Evolutionary conservation across 1,140 invertebrate species (phyloP), one percentile per base, ranked within the genome.

Genomic region (Drosophila sturtevanti): DNA sequence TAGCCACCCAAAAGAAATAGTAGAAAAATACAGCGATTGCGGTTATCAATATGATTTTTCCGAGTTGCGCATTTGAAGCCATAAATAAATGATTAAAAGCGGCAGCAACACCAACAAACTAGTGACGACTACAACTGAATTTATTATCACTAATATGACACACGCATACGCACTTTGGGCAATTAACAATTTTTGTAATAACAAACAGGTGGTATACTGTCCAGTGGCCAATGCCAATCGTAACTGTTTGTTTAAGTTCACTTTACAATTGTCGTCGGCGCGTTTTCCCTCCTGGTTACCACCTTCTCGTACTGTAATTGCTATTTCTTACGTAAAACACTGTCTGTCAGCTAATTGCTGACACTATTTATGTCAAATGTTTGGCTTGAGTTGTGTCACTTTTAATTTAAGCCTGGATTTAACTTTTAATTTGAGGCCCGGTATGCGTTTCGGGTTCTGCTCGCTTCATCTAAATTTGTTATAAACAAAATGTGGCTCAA

Each of bases 1-100:
- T 93, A 41, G 95, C 94, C 14, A 96, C 90, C 95, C 95, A 96
- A 63, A 95, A 89, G 22, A 95, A 93, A 64, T 95, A 94, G 71
- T 95, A 93, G 1, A 94, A 44, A 81, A 95, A 95, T 38, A 94
- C 72, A 18, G 92, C 77, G 2, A 93, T 86, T 10, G 93, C 93
- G 18, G 92, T 70, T 68, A 94, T 92, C 64, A 95, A 91, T 76
- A 95, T 92, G 37, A 93, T 64, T 91, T 94, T 94, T 38, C 95
- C 95, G 38, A 93, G 72, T 51, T 89, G 87, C 56, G 91, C 90
- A 91, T 92, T 91, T 64, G 91, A 86, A 84, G 91, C 91, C 91
- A 92, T 92, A 82, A 90, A 91, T 90, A 80, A 66, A 38, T 79
- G 65, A 75, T 76, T 37, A 27, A 58, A 65, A 52, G n/a, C n/a